Percentiles rank a stretch among this genome's conserved stretches.
These are phyloP conservation scores for Adelognathus sp. DNA, from an alignment of 2,888 invertebrate species.

Conservation along the genomic window DNA sequence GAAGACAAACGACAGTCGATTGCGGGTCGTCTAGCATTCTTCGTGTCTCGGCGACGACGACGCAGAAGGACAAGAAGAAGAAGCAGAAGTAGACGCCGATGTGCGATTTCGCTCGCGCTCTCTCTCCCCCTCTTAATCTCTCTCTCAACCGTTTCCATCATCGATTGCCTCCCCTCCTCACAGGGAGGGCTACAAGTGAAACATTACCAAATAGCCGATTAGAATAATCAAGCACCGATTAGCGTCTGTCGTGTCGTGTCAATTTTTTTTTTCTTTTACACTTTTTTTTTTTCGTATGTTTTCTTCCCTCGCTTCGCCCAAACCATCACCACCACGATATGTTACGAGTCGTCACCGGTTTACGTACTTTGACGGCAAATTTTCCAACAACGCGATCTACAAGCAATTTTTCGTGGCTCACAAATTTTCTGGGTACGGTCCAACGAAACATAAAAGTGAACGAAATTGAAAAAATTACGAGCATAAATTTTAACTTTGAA, in stretches of 20 bases:
- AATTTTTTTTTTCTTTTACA: slow-evolving; percentile 38
- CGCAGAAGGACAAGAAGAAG: slow-evolving; percentile 29
- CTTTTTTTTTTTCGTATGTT: slow-evolving; percentile 33
- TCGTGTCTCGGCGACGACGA: slow-evolving; percentile 61
- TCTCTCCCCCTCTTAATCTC: slow-evolving; percentile 44
- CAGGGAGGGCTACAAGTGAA: slow-evolving; percentile 81
- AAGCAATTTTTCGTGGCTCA: neutral
- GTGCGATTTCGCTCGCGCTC: slow-evolving; percentile 25
- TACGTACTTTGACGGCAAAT: neutral
- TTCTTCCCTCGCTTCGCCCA: slow-evolving; percentile 25
- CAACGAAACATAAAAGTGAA: neutral
- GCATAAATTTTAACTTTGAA: too few species aligned
- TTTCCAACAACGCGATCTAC: neutral
- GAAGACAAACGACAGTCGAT: slow-evolving; percentile 29
- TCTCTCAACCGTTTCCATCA: slow-evolving; percentile 64
- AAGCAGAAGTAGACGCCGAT: slow-evolving; percentile 15
- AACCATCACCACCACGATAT: slow-evolving; percentile 48
- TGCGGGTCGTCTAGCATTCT: slow-evolving; percentile 47
- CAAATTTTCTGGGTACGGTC: neutral
- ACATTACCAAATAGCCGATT: slow-evolving; percentile 81
- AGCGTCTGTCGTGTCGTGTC: slow-evolving; percentile 52
- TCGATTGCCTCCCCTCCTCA: slow-evolving; percentile 78
- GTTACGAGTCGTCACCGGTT: slow-evolving; percentile 30
- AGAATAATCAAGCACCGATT: slow-evolving; percentile 70
- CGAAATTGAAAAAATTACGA: too few species aligned